Percentiles rank a stretch among this genome's conserved stretches.
Evolutionary conservation across 2,113 vertebrate species (phyloP).

Genomic region (Chaetops frenatus): DNA sequence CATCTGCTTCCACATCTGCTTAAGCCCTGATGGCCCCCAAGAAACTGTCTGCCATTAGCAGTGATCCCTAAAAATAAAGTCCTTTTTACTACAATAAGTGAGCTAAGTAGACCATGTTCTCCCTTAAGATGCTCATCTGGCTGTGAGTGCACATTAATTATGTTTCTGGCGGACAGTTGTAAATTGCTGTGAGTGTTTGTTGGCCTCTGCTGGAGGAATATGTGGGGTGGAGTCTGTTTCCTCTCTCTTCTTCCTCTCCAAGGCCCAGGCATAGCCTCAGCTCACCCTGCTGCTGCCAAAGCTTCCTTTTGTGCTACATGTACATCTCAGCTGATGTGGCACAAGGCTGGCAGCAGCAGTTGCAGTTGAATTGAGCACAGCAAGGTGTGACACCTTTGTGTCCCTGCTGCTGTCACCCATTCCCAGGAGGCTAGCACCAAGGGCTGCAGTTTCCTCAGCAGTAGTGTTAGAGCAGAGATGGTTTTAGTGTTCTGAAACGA

Average conservation of each 20-base stretch:
- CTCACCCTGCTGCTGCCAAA: neutral
- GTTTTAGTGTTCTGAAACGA: neutral
- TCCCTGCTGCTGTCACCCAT: neutral
- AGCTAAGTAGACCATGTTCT: neutral
- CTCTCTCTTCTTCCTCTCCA: neutral
- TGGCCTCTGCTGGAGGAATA: neutral
- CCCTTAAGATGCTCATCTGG: neutral
- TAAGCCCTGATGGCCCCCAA: constrained; percentile 5
- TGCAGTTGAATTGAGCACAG: neutral
- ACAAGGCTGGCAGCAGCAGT: neutral
- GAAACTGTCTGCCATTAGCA: constrained; percentile 26
- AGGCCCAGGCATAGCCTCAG: neutral
- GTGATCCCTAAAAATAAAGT: constrained; percentile 22
- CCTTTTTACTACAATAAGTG: neutral
- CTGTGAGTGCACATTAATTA: neutral
- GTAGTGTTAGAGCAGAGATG: neutral
- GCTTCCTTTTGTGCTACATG: neutral
- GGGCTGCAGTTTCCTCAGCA: rapidly evolving
- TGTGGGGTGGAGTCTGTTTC: neutral
- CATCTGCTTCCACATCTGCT: constrained; percentile 64
- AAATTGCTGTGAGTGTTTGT: neutral
- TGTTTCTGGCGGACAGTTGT: neutral
- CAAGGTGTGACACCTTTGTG: neutral
- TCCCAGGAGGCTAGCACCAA: rapidly evolving
- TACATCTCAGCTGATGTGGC: neutral